A percentile compares a stretch with the other conserved stretches of the same genome.
These are phyloP conservation scores for Acanthococcus lagerstroemiae DNA, from an alignment of 2,888 invertebrate species.

Conservation along the genomic window DNA sequence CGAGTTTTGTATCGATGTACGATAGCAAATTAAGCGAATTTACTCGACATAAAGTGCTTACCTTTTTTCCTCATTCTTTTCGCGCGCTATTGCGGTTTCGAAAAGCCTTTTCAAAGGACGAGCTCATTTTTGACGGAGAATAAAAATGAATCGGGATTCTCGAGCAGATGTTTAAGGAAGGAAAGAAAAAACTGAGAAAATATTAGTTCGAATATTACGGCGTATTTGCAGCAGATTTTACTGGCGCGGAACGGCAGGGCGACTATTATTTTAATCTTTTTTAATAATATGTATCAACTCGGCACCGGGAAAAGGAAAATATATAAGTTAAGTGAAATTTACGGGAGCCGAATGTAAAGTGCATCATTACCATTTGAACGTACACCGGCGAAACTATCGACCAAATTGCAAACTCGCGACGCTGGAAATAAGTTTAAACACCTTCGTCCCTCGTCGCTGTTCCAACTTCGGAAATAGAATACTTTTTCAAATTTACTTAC, in stretches of 20 bases:
- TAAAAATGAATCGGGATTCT: not conserved
- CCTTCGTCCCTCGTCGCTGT: conserved; percentile 13
- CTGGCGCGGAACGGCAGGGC: not conserved
- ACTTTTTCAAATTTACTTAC: conserved; percentile 29
- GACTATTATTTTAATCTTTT: conserved; percentile 23
- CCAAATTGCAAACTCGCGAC: conserved; percentile 18
- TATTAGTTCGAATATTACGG: not conserved
- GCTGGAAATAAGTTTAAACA: conserved; percentile 10
- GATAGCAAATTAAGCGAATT: not conserved
- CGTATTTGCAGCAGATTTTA: not conserved
- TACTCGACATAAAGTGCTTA: no score
- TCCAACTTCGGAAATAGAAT: conserved; percentile 20
- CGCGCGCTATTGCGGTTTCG: no score
- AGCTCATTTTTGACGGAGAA: no score
- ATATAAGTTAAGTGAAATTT: conserved; percentile 13
- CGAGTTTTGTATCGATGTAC: no score
- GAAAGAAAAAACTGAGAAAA: not conserved
- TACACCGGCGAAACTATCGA: conserved; percentile 25
- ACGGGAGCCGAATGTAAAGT: conserved; percentile 28
- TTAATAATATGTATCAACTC: conserved; percentile 12
- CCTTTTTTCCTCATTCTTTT: no score
- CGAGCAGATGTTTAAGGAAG: not conserved
- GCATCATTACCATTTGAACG: conserved; percentile 27
- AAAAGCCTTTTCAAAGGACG: no score
- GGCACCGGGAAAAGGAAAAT: not conserved